phyloP scores from a whole-genome alignment of 2,888 invertebrate species.

The Sinohyriopsis cumingii region DNA sequence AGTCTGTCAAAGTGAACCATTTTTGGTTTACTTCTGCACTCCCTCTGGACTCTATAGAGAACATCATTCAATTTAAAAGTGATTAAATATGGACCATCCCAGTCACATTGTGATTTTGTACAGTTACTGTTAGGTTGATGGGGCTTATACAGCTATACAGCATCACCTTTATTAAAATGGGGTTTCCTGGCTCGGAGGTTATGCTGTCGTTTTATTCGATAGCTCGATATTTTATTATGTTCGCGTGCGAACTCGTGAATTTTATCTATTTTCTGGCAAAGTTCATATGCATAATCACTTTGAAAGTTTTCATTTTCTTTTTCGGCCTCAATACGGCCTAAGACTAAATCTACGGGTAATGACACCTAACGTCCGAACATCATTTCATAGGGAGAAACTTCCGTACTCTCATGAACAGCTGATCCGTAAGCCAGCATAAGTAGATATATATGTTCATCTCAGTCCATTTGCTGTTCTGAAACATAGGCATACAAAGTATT shows the following conservation, averaged over 20 bases:
- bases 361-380: conserved; percentile 20
- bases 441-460: conserved; percentile 25
- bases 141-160: conserved; percentile 28
- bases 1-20: no score
- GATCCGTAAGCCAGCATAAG: conserved; percentile 27
- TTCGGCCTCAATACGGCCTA: conserved; percentile 7
- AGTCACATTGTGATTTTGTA: conserved; percentile 16
- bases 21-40: no score
- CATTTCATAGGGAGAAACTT: conserved; percentile 14
- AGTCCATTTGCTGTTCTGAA: conserved; percentile 20
- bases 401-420: conserved; percentile 21
- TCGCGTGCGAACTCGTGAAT: conserved; percentile 74
- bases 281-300: conserved; percentile 22
- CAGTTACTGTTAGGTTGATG: conserved; percentile 11
- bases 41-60: conserved; percentile 11
- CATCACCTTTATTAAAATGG: conserved; percentile 4
- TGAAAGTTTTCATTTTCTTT: conserved; percentile 8
- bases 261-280: conserved; percentile 81
- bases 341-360: conserved; percentile 22
- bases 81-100: conserved; percentile 25
- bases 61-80: conserved; percentile 9
- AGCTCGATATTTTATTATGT: conserved; percentile 14
- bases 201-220: conserved; percentile 19
- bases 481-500: conserved; percentile 19
- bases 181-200: conserved; percentile 11